Percentiles rank a stretch among this genome's conserved stretches.
Evolutionary conservation across 2,888 invertebrate genomes (phyloP).

Genomic region (Agrilus biguttatus): DNA sequence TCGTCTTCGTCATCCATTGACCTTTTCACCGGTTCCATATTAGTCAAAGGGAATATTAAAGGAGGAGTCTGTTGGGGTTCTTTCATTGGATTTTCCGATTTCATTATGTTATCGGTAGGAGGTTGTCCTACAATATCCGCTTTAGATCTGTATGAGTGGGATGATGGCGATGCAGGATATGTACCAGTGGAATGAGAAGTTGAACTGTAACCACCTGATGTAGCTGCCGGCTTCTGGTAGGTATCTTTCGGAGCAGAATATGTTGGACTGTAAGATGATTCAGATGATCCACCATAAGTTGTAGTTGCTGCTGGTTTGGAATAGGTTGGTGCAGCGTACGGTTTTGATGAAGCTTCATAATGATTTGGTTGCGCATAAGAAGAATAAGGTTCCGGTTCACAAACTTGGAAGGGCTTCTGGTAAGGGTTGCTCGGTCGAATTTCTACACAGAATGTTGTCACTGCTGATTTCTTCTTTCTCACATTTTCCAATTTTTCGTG

Average conservation of each 20-base stretch:
- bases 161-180: conserved; percentile 9
- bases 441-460: conserved; percentile 35
- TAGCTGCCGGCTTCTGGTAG: conserved; percentile 6
- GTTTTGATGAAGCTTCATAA: neutral
- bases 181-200: conserved; percentile 8
- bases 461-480: conserved; percentile 27
- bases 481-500: conserved; percentile 6
- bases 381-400: conserved; percentile 17
- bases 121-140: too few species aligned
- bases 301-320: neutral
- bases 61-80: too few species aligned
- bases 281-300: conserved; percentile 4
- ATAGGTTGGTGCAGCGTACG: conserved; percentile 1
- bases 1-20: too few species aligned
- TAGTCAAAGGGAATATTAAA: too few species aligned
- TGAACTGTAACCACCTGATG: conserved; percentile 6
- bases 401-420: conserved; percentile 28
- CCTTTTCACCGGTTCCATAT: too few species aligned
- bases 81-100: too few species aligned
- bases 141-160: neutral
- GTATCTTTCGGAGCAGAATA: conserved; percentile 9
- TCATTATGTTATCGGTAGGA: too few species aligned
- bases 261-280: conserved; percentile 5
- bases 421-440: conserved; percentile 27
- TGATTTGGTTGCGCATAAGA: conserved; percentile 1